Conservation (phyloP, 2,888 invertebrate genomes). For the Schizotus pectinicornis region DNA sequence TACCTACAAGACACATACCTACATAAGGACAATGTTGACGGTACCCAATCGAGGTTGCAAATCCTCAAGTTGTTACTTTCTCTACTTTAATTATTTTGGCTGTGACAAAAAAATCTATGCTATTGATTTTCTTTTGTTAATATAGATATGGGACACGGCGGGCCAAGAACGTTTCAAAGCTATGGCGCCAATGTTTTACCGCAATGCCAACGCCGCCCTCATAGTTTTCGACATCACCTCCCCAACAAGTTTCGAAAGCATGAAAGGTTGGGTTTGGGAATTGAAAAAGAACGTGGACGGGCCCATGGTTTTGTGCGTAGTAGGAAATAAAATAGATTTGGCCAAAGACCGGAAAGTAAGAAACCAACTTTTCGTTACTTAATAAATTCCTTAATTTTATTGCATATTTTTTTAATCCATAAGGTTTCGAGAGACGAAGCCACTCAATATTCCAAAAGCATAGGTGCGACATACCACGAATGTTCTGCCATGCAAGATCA, state of each 20-base stretch:
- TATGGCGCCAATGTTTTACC: conserved; percentile 95
- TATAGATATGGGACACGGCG: conserved; percentile 87
- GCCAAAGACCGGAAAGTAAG: conserved; percentile 66
- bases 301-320: conserved; percentile 77
- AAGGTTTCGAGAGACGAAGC: conserved; percentile 70
- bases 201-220: conserved; percentile 89
- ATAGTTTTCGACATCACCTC: conserved; percentile 87
- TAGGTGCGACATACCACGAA: conserved; percentile 86
- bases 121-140: conserved; percentile 41
- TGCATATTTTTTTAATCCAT: conserved; percentile 27
- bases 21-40: no score
- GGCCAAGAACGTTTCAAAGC: conserved; percentile 88
- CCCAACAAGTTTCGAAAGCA: conserved; percentile 73
- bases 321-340: conserved; percentile 88
- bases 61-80: no score
- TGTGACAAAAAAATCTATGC: neutral
- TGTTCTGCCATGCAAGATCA: conserved; percentile 81
- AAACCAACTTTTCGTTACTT: neutral
- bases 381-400: conserved; percentile 12
- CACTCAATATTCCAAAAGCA: conserved; percentile 75
- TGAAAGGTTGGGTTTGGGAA: conserved; percentile 88
- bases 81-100: neutral
- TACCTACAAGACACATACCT: no score
- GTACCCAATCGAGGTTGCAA: no score
- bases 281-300: conserved; percentile 79